Conservation (phyloP, 1,140 invertebrate genomes). For the Hirudo medicinalis region DNA sequence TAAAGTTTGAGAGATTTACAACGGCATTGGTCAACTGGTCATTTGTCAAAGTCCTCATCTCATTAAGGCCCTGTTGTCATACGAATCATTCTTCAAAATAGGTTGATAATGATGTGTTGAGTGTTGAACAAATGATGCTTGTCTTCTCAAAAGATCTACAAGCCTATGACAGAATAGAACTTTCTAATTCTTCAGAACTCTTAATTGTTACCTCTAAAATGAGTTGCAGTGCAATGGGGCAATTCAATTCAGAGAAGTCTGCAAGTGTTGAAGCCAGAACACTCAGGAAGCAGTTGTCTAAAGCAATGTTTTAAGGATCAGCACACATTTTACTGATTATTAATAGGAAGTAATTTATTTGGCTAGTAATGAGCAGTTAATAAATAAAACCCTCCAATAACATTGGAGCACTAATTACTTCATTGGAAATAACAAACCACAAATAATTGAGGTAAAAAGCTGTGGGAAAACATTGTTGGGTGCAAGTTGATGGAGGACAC, state of each 20-base stretch:
- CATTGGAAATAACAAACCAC: slow-evolving; percentile 46
- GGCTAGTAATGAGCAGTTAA: too few species aligned
- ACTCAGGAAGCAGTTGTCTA: slow-evolving; percentile 69
- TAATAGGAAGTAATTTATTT: too few species aligned
- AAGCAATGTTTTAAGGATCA: slow-evolving; percentile 10
- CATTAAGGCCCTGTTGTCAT: slow-evolving; percentile 57
- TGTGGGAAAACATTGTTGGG: slow-evolving; percentile 90
- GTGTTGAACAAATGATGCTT: background rate
- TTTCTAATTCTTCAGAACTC: too few species aligned
- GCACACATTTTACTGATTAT: too few species aligned
- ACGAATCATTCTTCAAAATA: background rate
- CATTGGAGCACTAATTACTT: background rate
- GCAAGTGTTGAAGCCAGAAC: slow-evolving; percentile 77
- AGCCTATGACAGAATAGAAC: background rate
- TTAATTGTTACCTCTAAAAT: slow-evolving; percentile 60
- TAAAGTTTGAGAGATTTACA: slow-evolving; percentile 77
- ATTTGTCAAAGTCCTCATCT: slow-evolving; percentile 67
- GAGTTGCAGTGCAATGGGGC: slow-evolving; percentile 77
- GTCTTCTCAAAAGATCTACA: background rate
- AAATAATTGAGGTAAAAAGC: slow-evolving; percentile 77
- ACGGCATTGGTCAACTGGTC: slow-evolving; percentile 53
- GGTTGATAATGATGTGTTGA: background rate
- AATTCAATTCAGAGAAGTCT: slow-evolving; percentile 93
- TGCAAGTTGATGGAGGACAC: slow-evolving; percentile 85
- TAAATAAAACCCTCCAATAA: too few species aligned